phyloP scores from a whole-genome alignment of 2,113 vertebrate genomes.

The Lonchura striata region DNA sequence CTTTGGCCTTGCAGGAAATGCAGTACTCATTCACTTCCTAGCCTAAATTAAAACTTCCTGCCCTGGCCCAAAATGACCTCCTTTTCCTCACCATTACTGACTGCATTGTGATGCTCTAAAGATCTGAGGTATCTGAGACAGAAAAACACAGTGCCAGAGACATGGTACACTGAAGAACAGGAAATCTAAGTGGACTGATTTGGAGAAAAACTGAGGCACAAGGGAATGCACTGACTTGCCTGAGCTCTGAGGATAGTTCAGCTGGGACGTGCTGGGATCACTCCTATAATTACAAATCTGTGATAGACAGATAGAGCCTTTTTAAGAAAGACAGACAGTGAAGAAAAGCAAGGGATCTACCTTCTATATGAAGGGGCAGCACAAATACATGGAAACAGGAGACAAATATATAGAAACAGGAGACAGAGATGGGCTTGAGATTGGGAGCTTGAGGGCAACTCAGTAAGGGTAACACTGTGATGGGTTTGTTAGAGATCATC shows the following conservation, averaged over 20 bases:
- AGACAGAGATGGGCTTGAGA: background rate
- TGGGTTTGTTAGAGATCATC: background rate
- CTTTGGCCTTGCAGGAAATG: slow-evolving; percentile 9
- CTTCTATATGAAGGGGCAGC: background rate
- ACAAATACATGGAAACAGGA: background rate
- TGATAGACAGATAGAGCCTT: background rate
- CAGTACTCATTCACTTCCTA: background rate
- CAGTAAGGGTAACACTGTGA: background rate
- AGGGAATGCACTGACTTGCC: background rate
- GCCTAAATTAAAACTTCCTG: slow-evolving; percentile 26
- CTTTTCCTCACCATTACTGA: background rate
- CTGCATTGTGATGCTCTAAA: background rate
- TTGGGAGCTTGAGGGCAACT: background rate
- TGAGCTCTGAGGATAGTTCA: background rate
- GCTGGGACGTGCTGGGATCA: background rate
- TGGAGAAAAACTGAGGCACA: accelerated
- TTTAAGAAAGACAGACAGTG: background rate
- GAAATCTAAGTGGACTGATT: background rate
- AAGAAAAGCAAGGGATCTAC: background rate
- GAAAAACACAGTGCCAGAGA: background rate
- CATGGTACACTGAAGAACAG: background rate
- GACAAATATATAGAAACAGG: background rate
- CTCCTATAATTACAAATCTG: background rate
- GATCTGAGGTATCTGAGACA: background rate
- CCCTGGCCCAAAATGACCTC: background rate